These are phyloP conservation scores for Agapostemon virescens DNA, from an alignment of 2,888 invertebrate species.

Conservation along the genomic window DNA sequence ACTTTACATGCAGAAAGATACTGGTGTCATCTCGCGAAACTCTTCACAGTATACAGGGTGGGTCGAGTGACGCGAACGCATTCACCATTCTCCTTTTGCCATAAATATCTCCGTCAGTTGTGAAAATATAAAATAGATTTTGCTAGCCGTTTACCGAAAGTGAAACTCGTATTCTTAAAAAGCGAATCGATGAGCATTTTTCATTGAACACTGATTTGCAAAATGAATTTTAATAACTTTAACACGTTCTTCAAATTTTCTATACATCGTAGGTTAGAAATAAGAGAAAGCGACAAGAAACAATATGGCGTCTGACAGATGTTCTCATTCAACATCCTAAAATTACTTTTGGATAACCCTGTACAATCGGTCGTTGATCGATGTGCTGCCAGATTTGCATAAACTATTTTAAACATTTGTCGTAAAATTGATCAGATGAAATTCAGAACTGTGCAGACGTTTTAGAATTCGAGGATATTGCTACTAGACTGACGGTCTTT, in stretches of 20 bases:
- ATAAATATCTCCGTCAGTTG: background rate
- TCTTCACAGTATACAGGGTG: constrained; percentile 32
- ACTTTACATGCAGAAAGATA: constrained; percentile 54
- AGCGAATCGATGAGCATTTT: too few relatives aligned
- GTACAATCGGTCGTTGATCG: background rate
- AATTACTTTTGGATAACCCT: too few relatives aligned
- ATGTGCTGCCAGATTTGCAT: background rate
- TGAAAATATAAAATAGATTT: background rate
- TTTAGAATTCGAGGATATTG: too few relatives aligned
- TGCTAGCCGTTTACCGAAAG: background rate
- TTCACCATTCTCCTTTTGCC: background rate
- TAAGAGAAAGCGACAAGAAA: too few relatives aligned
- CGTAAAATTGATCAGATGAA: background rate
- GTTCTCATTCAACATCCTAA: too few relatives aligned
- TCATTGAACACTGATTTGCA: too few relatives aligned
- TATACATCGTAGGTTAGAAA: too few relatives aligned
- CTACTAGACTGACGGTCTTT: too few relatives aligned
- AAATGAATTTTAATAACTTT: too few relatives aligned
- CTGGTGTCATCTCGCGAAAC: constrained; percentile 32
- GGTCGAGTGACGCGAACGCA: background rate
- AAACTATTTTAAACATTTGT: background rate
- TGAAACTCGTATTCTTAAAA: constrained; percentile 1
- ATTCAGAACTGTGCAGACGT: too few relatives aligned
- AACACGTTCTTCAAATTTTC: too few relatives aligned
- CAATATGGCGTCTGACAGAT: too few relatives aligned